A percentile compares a stretch with the other conserved stretches of the same genome.
Evolutionary conservation across 1,140 invertebrate genomes (phyloP).

Genomic region (Drosophila kepulauana): DNA sequence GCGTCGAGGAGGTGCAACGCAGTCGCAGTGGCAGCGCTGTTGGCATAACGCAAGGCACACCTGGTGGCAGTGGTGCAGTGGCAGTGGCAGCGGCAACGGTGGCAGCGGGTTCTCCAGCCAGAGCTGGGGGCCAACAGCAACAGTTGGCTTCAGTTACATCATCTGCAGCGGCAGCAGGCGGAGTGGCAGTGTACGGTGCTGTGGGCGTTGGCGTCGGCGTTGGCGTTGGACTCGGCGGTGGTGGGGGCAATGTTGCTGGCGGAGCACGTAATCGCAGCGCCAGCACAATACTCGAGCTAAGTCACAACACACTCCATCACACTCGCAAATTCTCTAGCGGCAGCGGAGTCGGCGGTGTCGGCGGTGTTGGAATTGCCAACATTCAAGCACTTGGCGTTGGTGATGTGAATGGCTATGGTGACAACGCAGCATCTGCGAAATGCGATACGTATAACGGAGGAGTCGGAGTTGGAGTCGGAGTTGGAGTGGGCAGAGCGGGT

Average conservation of each 20-base stretch:
- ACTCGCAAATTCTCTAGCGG: conserved; percentile 58
- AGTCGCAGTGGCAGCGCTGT: conserved; percentile 83
- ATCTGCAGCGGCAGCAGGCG: conserved; percentile 54
- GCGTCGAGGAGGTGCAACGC: conserved; percentile 82
- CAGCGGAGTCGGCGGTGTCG: conserved; percentile 7
- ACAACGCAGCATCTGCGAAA: conserved; percentile 39
- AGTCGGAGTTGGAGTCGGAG: conserved; percentile 7
- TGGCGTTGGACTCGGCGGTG: conserved; percentile 18
- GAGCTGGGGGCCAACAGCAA: conserved; percentile 72
- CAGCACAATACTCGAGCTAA: conserved; percentile 72
- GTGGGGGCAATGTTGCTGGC: conserved; percentile 48
- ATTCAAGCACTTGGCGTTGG: conserved; percentile 6
- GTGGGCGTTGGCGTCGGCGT: conserved; percentile 25
- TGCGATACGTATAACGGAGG: conserved; percentile 56
- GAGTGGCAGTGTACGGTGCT: conserved; percentile 40
- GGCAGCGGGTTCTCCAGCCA: conserved; percentile 76
- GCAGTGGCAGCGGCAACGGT: conserved; percentile 42
- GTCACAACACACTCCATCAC: conserved; percentile 34
- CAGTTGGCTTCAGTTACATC: conserved; percentile 50
- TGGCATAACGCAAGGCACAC: conserved; percentile 61
- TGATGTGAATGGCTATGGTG: conserved; percentile 60
- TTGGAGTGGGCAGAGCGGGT: background rate
- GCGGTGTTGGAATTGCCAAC: conserved; percentile 13
- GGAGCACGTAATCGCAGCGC: conserved; percentile 64
- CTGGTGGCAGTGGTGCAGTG: conserved; percentile 48